Evolutionary conservation across 2,797 vertebrate genomes (phyloP), one percentile per base, ranked within the genome.

Genomic region (Sparus aurata): DNA sequence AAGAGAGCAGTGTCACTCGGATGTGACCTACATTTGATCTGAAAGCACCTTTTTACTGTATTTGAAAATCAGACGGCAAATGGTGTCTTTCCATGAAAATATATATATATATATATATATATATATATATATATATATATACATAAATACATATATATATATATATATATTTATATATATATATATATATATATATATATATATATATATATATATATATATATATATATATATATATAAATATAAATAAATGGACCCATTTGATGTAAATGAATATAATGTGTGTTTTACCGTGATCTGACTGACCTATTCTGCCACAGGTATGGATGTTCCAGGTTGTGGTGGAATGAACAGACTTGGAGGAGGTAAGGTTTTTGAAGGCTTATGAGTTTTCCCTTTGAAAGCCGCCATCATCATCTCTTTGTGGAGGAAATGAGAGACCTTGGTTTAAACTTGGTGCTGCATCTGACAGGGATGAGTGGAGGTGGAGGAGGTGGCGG

Each of bases 261-360:
- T 46, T 4, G 25, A 10, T 69, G 13, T 50, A 63, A 67, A 12
- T 71, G 3, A 3, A 67, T 68, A 0, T 18, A 41, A 5, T 53
- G 16, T 66, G 30, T n/a, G 6, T 4, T 68, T 46, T 70, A 23
- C 6, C 30, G 38, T 54, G 3, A 5, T 20, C 54, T 77, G 17
- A 75, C 59, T 65, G 52, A 59, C 22, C 16, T 46, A 0, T 63
- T 73, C 20, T 87, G 34, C 43, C 11, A 2, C 69, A 96, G 97
- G 96, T 88, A 96, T 99, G 95, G 98, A 99, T 64, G 95, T 95
- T 76, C 95, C 96, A 80, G 95, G 96, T 80, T 98, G 95, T 87
- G 96, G 97, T 74, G 97, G 96, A 82, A 97, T 99, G 95, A 98
- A 95, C 91, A 95, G 97, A 92, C 97, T 98, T 91, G 96, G 96